Percentiles rank a stretch among this genome's conserved stretches.
These are phyloP conservation scores for Mixornis gularis DNA, from an alignment of 2,113 vertebrate species.

Conservation along the genomic window DNA sequence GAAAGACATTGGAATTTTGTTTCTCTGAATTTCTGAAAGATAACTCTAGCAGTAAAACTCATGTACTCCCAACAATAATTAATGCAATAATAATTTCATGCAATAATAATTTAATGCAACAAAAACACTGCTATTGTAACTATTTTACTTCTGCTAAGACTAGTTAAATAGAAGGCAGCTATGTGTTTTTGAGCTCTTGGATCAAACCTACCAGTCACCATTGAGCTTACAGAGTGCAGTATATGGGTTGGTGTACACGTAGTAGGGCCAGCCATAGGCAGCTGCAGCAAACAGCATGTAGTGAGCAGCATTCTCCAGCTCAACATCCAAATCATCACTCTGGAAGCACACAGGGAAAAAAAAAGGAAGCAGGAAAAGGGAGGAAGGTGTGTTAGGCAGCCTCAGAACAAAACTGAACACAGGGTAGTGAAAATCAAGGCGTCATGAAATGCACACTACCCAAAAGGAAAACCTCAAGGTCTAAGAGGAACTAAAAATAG, in stretches of 20 bases:
- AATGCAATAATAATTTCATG: neutral
- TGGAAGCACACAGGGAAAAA: slow-evolving; percentile 17
- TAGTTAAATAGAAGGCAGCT: neutral
- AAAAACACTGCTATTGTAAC: neutral
- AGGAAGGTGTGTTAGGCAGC: neutral
- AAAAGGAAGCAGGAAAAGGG: neutral
- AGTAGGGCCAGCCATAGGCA: slow-evolving; percentile 94
- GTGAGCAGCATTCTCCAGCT: slow-evolving; percentile 87
- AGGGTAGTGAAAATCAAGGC: neutral
- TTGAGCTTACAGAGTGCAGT: slow-evolving; percentile 86
- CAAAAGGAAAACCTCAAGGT: neutral
- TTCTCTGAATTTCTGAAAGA: neutral
- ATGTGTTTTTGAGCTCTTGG: neutral
- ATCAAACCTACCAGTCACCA: slow-evolving; percentile 83
- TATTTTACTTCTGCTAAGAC: neutral
- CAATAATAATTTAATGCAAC: neutral
- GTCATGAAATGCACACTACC: neutral
- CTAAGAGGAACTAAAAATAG: neutral
- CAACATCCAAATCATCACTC: slow-evolving; percentile 80
- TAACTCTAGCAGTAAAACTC: neutral
- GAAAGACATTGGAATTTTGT: neutral
- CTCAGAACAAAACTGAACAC: neutral
- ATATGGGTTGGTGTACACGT: slow-evolving; percentile 83
- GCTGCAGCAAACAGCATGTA: slow-evolving; percentile 91
- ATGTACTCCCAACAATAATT: neutral